phyloP scores from a whole-genome alignment of 2,113 vertebrate genomes.

The Cepphus grylle region DNA sequence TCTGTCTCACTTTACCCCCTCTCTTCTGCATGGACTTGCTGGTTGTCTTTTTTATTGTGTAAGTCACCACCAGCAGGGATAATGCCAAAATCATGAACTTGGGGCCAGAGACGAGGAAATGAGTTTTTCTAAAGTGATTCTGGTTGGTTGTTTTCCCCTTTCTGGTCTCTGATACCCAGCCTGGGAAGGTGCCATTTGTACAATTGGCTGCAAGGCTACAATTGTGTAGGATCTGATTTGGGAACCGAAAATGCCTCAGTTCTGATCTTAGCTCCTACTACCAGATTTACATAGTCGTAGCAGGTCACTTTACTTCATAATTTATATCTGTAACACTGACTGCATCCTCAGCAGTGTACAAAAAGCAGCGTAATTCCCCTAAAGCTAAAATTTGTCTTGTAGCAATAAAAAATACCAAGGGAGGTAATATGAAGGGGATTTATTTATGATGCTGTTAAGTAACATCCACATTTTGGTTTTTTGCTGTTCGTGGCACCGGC shows the following conservation, averaged over 20 bases:
- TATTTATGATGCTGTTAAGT: not conserved
- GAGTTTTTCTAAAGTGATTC: not conserved
- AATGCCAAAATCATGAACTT: not conserved
- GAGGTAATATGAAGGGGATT: not conserved
- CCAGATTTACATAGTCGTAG: not conserved
- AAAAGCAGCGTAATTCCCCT: not conserved
- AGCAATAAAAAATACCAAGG: not conserved
- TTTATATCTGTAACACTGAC: not conserved
- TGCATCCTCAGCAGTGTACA: not conserved
- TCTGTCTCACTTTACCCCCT: not conserved
- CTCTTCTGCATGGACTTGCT: not conserved
- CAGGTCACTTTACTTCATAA: not conserved
- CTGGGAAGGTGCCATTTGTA: not conserved
- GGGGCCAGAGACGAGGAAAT: not conserved
- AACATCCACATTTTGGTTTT: not conserved
- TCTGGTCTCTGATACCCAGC: not conserved
- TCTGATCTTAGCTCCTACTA: not conserved
- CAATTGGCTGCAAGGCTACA: not conserved
- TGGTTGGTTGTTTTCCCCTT: not conserved
- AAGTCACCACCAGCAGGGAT: not conserved
- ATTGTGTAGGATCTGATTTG: not conserved
- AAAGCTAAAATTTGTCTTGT: not conserved
- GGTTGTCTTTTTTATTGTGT: not conserved
- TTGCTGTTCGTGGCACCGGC: not conserved
- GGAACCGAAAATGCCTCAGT: not conserved